These are phyloP conservation scores for Hippocampus barbouri DNA, from an alignment of 2,113 vertebrate species.

Conservation along the genomic window DNA sequence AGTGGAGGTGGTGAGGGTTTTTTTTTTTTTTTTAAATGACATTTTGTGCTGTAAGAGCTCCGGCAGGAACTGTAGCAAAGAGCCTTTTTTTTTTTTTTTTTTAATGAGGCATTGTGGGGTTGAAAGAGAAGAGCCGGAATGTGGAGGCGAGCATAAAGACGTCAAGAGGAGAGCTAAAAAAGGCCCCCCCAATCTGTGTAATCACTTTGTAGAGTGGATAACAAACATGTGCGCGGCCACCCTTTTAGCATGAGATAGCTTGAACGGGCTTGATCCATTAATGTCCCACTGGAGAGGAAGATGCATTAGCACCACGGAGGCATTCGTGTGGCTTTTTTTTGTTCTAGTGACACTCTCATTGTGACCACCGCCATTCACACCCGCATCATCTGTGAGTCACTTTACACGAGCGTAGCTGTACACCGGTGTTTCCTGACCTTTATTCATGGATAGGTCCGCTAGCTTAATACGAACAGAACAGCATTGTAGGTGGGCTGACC, in stretches of 20 bases:
- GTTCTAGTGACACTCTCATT: constrained; percentile 4
- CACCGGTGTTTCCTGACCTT: not conserved
- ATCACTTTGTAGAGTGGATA: constrained; percentile 36
- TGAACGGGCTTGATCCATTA: constrained; percentile 39
- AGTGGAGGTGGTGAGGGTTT: constrained; percentile 40
- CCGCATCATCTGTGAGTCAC: not conserved
- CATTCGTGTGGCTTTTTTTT: not conserved
- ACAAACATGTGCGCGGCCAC: constrained; percentile 19
- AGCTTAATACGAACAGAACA: not conserved
- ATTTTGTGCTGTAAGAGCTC: constrained; percentile 41
- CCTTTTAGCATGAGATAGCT: constrained; percentile 50
- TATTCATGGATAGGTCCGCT: too few species aligned
- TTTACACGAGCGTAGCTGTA: too few species aligned
- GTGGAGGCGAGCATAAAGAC: constrained; percentile 49
- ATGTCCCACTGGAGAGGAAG: constrained; percentile 25
- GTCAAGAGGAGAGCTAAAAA: constrained; percentile 25
- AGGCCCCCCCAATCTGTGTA: constrained; percentile 41
- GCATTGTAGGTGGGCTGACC: not conserved
- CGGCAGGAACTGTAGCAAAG: constrained; percentile 45
- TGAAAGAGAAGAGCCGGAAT: constrained; percentile 52
- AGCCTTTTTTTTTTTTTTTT: constrained; percentile 41
- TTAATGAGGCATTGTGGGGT: constrained; percentile 54
- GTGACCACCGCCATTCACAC: constrained; percentile 1
- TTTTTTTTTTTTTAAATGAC: constrained; percentile 28
- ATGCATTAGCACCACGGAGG: constrained; percentile 17